Evolutionary conservation across 2,797 vertebrate genomes (phyloP).

Genomic region (Capromys pilorides): DNA sequence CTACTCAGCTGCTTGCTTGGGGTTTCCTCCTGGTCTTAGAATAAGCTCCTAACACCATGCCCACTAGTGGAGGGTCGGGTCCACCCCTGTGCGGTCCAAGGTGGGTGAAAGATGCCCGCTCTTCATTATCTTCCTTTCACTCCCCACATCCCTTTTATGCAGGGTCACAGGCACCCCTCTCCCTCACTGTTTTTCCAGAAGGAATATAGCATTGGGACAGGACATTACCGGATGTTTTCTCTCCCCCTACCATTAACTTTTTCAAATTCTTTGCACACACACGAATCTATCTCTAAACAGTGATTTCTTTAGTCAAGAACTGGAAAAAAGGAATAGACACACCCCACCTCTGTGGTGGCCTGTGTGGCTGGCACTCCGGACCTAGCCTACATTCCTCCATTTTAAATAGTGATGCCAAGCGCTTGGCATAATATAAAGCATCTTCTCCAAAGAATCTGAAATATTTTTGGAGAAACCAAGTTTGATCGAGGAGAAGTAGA

Average conservation of each 20-base stretch:
- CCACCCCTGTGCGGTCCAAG: not conserved
- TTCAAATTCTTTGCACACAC: not conserved
- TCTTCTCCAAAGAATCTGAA: not conserved
- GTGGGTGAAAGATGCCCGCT: not conserved
- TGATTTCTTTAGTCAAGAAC: not conserved
- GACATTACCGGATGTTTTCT: not conserved
- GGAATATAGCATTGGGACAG: not conserved
- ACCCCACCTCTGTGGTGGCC: not conserved
- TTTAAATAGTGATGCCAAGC: not conserved
- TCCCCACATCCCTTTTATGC: not conserved
- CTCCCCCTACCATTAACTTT: not conserved
- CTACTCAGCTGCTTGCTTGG: not conserved
- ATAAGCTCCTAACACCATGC: not conserved
- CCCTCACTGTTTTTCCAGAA: not conserved
- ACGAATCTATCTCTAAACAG: not conserved
- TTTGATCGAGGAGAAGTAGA: not conserved
- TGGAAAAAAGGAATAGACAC: not conserved
- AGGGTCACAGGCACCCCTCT: not conserved
- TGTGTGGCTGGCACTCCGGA: not conserved
- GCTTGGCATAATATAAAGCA: not conserved
- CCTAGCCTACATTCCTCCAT: not conserved
- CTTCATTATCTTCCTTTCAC: not conserved
- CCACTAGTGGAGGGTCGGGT: not conserved
- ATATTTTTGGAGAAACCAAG: constrained; percentile 12
- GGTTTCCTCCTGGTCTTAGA: not conserved